A percentile compares a stretch with the other conserved stretches of the same genome.
Evolutionary conservation across 2,888 invertebrate species (phyloP).

Genomic region (Limenitis camilla): DNA sequence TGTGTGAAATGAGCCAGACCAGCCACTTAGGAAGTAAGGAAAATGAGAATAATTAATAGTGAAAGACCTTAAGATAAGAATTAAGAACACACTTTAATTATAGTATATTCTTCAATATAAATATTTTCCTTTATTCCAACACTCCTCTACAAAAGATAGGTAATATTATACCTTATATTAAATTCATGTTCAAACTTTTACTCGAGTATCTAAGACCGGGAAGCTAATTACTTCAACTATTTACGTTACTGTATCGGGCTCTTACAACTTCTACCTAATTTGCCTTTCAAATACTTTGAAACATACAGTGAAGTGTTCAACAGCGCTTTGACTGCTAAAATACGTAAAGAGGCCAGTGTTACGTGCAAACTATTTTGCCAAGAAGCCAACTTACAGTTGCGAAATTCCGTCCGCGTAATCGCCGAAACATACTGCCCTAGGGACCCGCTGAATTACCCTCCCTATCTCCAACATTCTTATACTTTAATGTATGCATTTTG

Average conservation of each 20-base stretch:
- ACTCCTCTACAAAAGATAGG: conserved; percentile 1
- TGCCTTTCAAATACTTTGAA: conserved; percentile 71
- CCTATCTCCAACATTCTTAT: conserved; percentile 72
- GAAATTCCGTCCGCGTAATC: conserved; percentile 72
- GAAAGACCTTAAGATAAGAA: too few species aligned
- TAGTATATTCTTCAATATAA: too few species aligned
- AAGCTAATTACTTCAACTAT: conserved; percentile 48
- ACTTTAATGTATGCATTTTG: conserved; percentile 75
- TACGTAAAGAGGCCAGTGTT: conserved; percentile 63
- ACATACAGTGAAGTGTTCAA: conserved; percentile 56
- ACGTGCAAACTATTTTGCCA: conserved; percentile 67
- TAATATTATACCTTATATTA: conserved; percentile 10
- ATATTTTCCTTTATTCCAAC: not conserved
- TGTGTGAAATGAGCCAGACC: too few species aligned
- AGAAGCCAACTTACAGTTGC: conserved; percentile 55
- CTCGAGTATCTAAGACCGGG: conserved; percentile 12
- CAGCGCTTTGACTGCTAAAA: conserved; percentile 62
- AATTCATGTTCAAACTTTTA: conserved; percentile 22
- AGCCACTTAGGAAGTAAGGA: too few species aligned
- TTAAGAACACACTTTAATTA: too few species aligned
- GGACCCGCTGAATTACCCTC: conserved; percentile 58
- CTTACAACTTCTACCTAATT: conserved; percentile 50
- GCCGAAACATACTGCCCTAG: conserved; percentile 66
- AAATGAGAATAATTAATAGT: too few species aligned
- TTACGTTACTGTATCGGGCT: conserved; percentile 40